A percentile compares a stretch with the other conserved stretches of the same genome.
Evolutionary conservation across 2,888 invertebrate species (phyloP).

Genomic region (Lypha dubia): DNA sequence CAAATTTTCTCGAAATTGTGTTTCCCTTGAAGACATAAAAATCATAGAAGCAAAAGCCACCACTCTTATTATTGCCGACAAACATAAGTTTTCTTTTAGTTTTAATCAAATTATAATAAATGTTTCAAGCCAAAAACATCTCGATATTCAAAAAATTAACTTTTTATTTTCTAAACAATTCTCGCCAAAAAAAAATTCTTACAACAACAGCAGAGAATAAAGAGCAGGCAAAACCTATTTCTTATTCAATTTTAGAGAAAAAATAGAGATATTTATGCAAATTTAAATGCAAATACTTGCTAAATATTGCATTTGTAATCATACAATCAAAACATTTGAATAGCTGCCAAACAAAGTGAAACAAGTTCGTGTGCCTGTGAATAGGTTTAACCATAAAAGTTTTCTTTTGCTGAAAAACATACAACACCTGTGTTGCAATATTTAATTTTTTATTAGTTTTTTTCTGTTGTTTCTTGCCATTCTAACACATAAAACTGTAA

Average conservation of each 20-base stretch:
- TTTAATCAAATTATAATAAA: no score
- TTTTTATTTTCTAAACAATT: background rate
- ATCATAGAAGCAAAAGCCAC: no score
- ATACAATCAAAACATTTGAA: constrained; percentile 40
- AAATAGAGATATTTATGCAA: constrained; percentile 36
- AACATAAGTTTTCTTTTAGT: no score
- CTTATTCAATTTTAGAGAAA: constrained; percentile 11
- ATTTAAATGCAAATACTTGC: constrained; percentile 23
- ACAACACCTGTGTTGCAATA: constrained; percentile 54
- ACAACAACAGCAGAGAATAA: background rate
- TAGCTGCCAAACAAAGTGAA: background rate
- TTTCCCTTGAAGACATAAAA: no score
- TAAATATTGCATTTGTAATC: constrained; percentile 44
- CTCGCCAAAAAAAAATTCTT: background rate
- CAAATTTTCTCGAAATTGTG: no score
- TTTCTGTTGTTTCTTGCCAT: background rate
- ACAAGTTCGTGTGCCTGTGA: background rate
- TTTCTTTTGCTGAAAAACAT: constrained; percentile 19
- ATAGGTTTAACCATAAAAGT: constrained; percentile 26
- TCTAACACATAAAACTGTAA: constrained; percentile 13
- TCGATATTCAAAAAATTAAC: background rate
- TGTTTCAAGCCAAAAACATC: no score
- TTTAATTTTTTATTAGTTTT: no score
- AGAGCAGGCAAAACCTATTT: background rate
- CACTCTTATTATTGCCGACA: no score